A percentile compares a stretch with the other conserved stretches of the same genome.
Evolutionary conservation across 2,113 vertebrate species (phyloP).

Genomic region (Hystrix brachyura): DNA sequence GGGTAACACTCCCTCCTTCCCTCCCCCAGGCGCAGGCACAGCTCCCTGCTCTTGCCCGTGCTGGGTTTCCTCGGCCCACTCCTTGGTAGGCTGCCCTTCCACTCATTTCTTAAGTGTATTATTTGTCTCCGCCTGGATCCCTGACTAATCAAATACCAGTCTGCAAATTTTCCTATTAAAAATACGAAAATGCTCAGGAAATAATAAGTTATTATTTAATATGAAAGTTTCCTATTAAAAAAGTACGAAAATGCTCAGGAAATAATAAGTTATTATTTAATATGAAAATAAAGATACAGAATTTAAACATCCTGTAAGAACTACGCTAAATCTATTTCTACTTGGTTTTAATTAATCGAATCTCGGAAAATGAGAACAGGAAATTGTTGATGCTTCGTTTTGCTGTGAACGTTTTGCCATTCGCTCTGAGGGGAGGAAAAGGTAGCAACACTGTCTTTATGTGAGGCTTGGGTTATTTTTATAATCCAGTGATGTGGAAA

Average conservation of each 20-base stretch:
- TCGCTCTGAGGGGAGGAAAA: not conserved
- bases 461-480: not conserved
- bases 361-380: not conserved
- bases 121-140: not conserved
- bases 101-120: not conserved
- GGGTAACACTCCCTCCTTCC: not conserved
- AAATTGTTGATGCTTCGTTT: not conserved
- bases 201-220: not conserved
- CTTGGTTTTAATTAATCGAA: not conserved
- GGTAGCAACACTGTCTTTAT: not conserved
- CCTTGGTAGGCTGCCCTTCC: not conserved
- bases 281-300: not conserved
- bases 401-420: not conserved
- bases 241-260: not conserved
- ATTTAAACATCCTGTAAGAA: not conserved
- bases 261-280: not conserved
- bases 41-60: fast-evolving
- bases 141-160: not conserved
- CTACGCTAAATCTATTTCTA: not conserved
- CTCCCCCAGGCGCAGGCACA: not conserved
- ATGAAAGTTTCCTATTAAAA: not conserved
- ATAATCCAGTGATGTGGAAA: not conserved
- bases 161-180: not conserved
- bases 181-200: not conserved
- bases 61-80: too few species aligned